Evolutionary conservation across 2,113 vertebrate species (phyloP).

Genomic region (Stegastes partitus): DNA sequence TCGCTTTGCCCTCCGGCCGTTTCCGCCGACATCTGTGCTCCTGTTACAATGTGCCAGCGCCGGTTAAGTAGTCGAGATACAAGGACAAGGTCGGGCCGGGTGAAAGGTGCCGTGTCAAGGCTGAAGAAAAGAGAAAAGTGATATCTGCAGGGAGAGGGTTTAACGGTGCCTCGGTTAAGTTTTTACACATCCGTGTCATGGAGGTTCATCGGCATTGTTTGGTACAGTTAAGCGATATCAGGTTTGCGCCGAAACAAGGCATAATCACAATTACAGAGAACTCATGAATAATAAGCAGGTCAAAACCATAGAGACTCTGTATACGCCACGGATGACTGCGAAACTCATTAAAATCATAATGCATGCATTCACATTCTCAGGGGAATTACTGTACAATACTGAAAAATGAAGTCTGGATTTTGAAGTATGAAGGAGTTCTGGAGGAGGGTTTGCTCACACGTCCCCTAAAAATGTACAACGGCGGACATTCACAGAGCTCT

Average conservation of each 20-base stretch:
- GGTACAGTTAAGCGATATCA: slow-evolving; percentile 34
- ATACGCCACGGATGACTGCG: slow-evolving; percentile 70
- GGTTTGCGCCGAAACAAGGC: slow-evolving; percentile 59
- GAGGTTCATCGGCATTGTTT: slow-evolving; percentile 28
- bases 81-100: slow-evolving; percentile 53
- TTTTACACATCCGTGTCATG: slow-evolving; percentile 6
- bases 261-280: slow-evolving; percentile 63
- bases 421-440: slow-evolving; percentile 20
- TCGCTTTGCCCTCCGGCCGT: slow-evolving; percentile 43
- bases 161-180: slow-evolving; percentile 3
- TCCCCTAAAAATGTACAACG: slow-evolving; percentile 8
- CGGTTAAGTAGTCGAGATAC: slow-evolving; percentile 44
- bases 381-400: slow-evolving; percentile 39
- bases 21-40: slow-evolving; percentile 67
- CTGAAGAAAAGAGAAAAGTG: slow-evolving; percentile 6
- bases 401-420: slow-evolving; percentile 47
- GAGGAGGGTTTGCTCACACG: neutral
- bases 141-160: slow-evolving; percentile 10
- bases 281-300: slow-evolving; percentile 81
- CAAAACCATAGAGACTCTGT: slow-evolving; percentile 49
- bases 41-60: slow-evolving; percentile 50
- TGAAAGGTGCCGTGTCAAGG: slow-evolving; percentile 43
- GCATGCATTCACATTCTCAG: slow-evolving; percentile 55
- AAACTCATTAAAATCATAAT: slow-evolving; percentile 80
- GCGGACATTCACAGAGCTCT: neutral